Base-by-base conservation (phyloP, 2,888 invertebrate genomes). In the Diploptera punctata region DNA sequence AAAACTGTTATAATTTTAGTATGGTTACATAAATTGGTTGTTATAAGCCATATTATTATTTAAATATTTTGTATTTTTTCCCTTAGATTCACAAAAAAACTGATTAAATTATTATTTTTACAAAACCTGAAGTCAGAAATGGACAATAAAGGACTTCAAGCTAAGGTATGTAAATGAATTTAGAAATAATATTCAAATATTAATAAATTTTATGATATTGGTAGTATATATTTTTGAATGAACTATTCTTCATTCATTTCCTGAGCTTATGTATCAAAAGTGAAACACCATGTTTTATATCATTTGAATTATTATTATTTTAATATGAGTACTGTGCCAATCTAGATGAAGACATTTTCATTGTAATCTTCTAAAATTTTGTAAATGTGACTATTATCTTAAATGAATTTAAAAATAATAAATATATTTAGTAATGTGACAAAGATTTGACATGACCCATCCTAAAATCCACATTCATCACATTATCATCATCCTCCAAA, bases 91-190 rank as follows among this genome's bases (percentile, higher is more conserved):
- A 33, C 33, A 13, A 10, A 29, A 19, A 33, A 33, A 13, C 38
- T 29, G 10, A 60, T 13, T n/a, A 21, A n/a, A 60, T 26, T 60
- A 21, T 29, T 26, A 29, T 60, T 29, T 60, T 60, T 10, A 60
- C 29, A 60, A 60, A 61, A 61, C n/a, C n/a, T 38, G 62, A 33
- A 62, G 21, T 31, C 62, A 62, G 38, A 62, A n/a, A n/a, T 24
- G 7, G 62, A 38, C 62, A 62, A 62, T 62, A 62, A 62, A 19
- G 31, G 31, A 60, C 26, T 29, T 57, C 29, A 29, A 13, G 5
- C 5, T 49, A 49, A 19, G 47, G 1, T 49, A 49, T 49, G 16
- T 52, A 52, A 52, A 52, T 52, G 13, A 52, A 52, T 1, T 52
- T 52, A 52, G 21, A 52, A 49, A 18, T 24, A 52, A 19, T 5